phyloP scores from a whole-genome alignment of 2,888 invertebrate genomes.

The Dicycla oo region DNA sequence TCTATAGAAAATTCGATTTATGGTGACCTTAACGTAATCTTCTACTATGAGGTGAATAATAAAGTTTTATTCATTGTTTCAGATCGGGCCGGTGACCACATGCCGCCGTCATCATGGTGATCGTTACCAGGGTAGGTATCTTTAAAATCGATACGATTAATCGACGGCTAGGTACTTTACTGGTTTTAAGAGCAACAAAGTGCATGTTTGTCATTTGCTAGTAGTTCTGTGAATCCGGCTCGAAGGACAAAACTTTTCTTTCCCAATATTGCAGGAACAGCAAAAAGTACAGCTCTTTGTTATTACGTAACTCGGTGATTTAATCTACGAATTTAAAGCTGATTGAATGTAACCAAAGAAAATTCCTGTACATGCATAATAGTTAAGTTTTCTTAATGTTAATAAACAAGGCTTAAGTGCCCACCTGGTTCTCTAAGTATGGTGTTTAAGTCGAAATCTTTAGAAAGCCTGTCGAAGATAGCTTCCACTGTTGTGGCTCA shows the following conservation, averaged over 20 bases:
- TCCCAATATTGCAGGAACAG: background rate
- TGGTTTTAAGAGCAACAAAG: background rate
- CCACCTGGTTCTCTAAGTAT: slow-evolving; percentile 28
- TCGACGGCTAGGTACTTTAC: background rate
- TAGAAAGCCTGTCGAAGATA: slow-evolving; percentile 64
- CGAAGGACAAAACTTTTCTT: background rate
- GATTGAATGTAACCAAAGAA: background rate
- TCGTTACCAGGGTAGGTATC: slow-evolving; percentile 93
- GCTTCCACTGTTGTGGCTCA: slow-evolving; percentile 47
- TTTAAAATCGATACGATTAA: background rate
- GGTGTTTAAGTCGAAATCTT: slow-evolving; percentile 63
- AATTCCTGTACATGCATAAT: background rate
- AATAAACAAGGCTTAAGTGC: slow-evolving; percentile 27
- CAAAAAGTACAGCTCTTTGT: background rate
- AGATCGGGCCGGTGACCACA: slow-evolving; percentile 88
- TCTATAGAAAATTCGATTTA: background rate
- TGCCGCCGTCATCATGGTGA: slow-evolving; percentile 93
- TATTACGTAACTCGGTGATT: background rate
- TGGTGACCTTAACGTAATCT: background rate
- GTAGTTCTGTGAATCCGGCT: background rate
- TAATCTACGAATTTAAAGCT: background rate
- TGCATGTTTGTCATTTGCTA: background rate
- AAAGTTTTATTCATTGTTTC: slow-evolving; percentile 67
- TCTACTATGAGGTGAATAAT: background rate
- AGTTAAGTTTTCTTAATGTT: slow-evolving; percentile 13